These are phyloP conservation scores for Hymenochirus boettgeri DNA, from an alignment of 2,113 vertebrate species.

Conservation along the genomic window DNA sequence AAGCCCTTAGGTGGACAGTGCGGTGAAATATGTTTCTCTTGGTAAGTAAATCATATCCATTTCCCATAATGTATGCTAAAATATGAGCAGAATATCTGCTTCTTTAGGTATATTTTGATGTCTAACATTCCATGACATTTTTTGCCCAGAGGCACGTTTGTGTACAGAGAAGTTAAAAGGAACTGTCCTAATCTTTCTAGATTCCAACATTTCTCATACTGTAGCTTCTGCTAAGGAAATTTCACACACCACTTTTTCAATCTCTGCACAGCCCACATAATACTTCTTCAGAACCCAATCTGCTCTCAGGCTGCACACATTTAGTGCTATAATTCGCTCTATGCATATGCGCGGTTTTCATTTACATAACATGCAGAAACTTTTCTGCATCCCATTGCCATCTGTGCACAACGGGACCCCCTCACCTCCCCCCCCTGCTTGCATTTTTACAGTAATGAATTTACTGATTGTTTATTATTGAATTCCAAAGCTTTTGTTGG, in stretches of 20 bases:
- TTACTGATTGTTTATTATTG: conserved; percentile 39
- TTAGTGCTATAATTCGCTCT: conserved; percentile 33
- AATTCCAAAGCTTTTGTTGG: conserved; percentile 30
- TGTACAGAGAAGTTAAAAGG: conserved; percentile 35
- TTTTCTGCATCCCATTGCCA: conserved; percentile 35
- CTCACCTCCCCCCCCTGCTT: conserved; percentile 31
- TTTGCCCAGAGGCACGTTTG: conserved; percentile 27
- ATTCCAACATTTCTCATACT: conserved; percentile 11
- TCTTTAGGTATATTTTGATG: conserved; percentile 23
- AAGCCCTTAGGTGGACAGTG: conserved; percentile 8
- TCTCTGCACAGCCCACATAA: conserved; percentile 32
- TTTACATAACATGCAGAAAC: conserved; percentile 41
- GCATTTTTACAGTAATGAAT: conserved; percentile 40
- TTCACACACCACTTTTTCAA: conserved; percentile 36
- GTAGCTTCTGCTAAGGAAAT: conserved; percentile 30
- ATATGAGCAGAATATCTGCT: background rate
- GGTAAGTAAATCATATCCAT: conserved; percentile 12
- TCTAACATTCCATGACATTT: conserved; percentile 38
- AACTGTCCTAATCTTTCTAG: conserved; percentile 47
- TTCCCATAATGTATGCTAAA: conserved; percentile 29
- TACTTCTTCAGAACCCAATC: conserved; percentile 36
- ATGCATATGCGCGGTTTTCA: conserved; percentile 31
- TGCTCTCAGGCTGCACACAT: conserved; percentile 22
- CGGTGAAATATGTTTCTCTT: conserved; percentile 21
- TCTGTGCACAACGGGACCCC: conserved; percentile 34